phyloP scores from a whole-genome alignment of 1,140 invertebrate genomes.

The Polypedilum pembai region DNA sequence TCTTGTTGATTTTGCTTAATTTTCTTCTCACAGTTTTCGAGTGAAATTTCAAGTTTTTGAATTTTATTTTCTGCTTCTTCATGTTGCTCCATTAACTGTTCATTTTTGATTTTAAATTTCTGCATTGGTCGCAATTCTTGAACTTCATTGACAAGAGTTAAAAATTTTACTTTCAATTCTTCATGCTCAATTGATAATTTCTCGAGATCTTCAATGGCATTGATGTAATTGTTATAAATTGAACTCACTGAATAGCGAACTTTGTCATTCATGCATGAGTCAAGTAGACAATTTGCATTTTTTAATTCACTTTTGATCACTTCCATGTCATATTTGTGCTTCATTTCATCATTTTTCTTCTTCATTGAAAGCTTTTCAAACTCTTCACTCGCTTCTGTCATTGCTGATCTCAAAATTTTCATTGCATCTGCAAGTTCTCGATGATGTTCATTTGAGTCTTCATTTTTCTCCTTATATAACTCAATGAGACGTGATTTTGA shows the following conservation, averaged over 20 bases:
- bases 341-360: conserved; percentile 52
- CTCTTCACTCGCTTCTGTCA: conserved; percentile 67
- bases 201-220: conserved; percentile 62
- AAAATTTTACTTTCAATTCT: conserved; percentile 66
- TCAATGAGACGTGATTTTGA: conserved; percentile 77
- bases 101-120: conserved; percentile 57
- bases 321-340: conserved; percentile 58
- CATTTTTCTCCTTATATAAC: conserved; percentile 70
- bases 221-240: conserved; percentile 79
- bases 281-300: conserved; percentile 71
- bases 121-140: conserved; percentile 46
- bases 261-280: conserved; percentile 66
- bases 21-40: too few relatives aligned
- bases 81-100: conserved; percentile 57
- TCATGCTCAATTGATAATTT: conserved; percentile 71
- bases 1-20: conserved; percentile 51
- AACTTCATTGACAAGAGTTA: conserved; percentile 74
- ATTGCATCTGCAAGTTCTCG: conserved; percentile 69
- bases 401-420: conserved; percentile 66
- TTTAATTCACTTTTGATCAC: conserved; percentile 68
- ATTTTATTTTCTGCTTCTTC: too few relatives aligned
- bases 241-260: conserved; percentile 82
- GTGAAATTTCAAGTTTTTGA: too few relatives aligned
- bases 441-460: conserved; percentile 65
- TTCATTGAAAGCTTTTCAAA: conserved; percentile 71